Conservation (phyloP, 2,113 vertebrate genomes). For the Trachemys scripta region DNA sequence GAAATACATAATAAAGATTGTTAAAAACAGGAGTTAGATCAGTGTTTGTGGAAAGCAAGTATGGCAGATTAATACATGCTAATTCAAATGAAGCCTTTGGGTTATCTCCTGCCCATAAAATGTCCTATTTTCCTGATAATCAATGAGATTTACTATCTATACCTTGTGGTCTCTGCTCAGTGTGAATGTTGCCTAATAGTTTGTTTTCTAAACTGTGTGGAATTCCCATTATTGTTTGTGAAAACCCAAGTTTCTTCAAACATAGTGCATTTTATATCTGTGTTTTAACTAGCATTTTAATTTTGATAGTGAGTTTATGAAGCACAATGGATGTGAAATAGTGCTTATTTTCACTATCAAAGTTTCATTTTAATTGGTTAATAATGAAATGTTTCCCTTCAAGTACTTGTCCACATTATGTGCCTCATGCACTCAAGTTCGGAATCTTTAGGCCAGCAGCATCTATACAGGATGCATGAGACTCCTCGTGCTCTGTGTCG, state of each 20-base stretch:
- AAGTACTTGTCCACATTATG: too few relatives aligned
- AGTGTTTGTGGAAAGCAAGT: background rate
- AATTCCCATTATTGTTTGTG: background rate
- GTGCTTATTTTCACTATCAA: too few relatives aligned
- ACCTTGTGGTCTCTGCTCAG: background rate
- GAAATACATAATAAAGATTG: background rate
- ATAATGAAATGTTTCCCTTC: too few relatives aligned
- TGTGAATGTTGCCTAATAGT: background rate
- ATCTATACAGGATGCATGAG: too few relatives aligned
- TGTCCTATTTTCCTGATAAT: background rate
- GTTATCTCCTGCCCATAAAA: background rate
- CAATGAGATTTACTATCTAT: background rate
- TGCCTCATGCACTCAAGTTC: too few relatives aligned
- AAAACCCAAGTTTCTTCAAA: background rate
- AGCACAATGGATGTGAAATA: background rate
- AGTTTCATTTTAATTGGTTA: too few relatives aligned
- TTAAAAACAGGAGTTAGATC: background rate
- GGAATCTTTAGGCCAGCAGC: too few relatives aligned
- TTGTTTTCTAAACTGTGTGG: background rate
- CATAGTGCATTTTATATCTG: background rate
- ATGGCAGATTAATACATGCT: background rate
- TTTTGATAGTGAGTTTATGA: background rate
- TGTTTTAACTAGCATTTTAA: background rate
- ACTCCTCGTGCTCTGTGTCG: too few relatives aligned
- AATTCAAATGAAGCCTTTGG: background rate